Evolutionary conservation across 2,888 invertebrate species (phyloP), one percentile per base, ranked within the genome.

Genomic region (Galerucella pusilla): DNA sequence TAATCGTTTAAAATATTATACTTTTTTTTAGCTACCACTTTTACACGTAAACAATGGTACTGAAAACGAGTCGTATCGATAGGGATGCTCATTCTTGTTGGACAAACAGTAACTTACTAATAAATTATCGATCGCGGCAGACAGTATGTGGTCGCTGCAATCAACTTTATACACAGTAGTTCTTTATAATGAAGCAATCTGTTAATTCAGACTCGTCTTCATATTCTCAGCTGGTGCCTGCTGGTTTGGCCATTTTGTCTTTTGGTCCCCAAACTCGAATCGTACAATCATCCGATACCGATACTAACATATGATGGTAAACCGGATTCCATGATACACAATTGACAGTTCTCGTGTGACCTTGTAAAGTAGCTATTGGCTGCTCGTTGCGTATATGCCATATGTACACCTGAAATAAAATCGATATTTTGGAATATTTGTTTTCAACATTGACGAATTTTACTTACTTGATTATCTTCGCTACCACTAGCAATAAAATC

Each of bases 271-370:
- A 98, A 88, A 98, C 94, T 83, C 97, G 92, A 83, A 98, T 94
- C 76, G 97, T 96, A 86, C 94, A 95, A 90, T 99, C 99, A 89
- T 99, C 99, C 76, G 97, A 97, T 75, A 96, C 98, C 71, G 97
- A 97, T 75, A 96, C 98, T 85, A 99, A 90, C 92, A 98, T 94
- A 87, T 96, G 94, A 86, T 95, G 97, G 89, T 95, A 93, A 78
- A 92, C 93, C 28, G 99, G 98, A 91, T 99, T 99, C 99, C 99
- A 99, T 66, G 97, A 92, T 71, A 98, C 98, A 87, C 98, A 97
- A 90, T 98, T 99, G 35, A 99, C 99, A 79, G 97, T 98, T 86
- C 98, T 93, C 81, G 95, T 94, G 90, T 99, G 99, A 6, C 99
- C 99, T 78, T 93, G 90, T 83, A 99, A 90, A 83, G 94, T 94